Evolutionary conservation across 2,113 vertebrate genomes (phyloP).

Genomic region (Dasypus novemcinctus): DNA sequence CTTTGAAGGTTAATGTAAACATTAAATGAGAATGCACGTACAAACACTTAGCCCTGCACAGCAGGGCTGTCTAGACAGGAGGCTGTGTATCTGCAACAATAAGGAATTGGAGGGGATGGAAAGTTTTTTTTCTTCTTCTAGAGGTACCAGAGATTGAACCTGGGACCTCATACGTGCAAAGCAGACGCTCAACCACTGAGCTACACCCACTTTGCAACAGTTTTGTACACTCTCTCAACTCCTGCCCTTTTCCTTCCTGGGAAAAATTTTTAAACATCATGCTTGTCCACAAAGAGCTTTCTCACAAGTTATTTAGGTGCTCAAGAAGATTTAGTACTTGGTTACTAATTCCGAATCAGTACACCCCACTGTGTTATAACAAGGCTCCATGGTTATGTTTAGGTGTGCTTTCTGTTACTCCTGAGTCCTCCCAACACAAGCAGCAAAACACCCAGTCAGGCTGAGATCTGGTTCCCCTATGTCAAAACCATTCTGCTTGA

Average conservation of each 20-base stretch:
- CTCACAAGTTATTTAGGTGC: background rate
- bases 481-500: background rate
- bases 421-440: background rate
- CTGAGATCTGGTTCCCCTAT: background rate
- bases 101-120: background rate
- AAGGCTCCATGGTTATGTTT: background rate
- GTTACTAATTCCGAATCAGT: background rate
- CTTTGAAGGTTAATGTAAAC: background rate
- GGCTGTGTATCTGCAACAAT: background rate
- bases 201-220: too few relatives aligned
- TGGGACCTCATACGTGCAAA: too few relatives aligned
- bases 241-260: background rate
- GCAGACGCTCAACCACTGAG: too few relatives aligned
- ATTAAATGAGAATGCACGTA: background rate
- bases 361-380: background rate
- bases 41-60: background rate
- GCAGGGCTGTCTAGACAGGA: background rate
- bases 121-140: background rate
- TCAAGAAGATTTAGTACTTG: background rate
- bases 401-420: background rate
- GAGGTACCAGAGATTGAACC: too few relatives aligned
- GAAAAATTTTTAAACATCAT: background rate
- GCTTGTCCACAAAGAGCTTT: background rate
- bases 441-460: background rate
- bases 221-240: background rate